phyloP scores from a whole-genome alignment of 2,888 invertebrate genomes.

The Rhorus exstirpatorius region DNA sequence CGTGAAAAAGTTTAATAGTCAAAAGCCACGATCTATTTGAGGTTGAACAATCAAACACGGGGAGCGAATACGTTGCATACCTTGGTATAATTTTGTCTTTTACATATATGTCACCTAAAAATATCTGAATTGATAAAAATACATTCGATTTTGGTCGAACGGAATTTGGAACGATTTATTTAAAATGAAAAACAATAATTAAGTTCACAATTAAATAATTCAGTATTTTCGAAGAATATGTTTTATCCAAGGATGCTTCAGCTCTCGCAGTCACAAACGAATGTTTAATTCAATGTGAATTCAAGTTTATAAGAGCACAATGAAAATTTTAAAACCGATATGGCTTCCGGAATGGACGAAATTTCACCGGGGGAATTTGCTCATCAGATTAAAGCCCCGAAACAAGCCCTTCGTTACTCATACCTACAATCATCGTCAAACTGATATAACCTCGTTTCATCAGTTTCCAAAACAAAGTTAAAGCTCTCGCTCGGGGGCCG shows the following conservation, averaged over 20 bases:
- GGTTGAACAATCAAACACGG: not conserved
- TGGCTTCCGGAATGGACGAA: not conserved
- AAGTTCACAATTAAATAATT: too few species aligned
- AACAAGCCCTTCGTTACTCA: not conserved
- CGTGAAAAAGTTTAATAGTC: conserved; percentile 6
- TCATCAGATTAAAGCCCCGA: not conserved
- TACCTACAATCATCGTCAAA: conserved; percentile 23
- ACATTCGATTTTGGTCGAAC: too few species aligned
- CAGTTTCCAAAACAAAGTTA: conserved; percentile 49
- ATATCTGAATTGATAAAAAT: too few species aligned
- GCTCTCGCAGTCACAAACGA: too few species aligned
- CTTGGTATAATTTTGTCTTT: not conserved
- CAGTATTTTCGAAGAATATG: too few species aligned
- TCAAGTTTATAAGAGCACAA: too few species aligned
- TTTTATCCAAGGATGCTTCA: too few species aligned
- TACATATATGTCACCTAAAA: not conserved
- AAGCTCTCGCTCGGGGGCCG: conserved; percentile 15
- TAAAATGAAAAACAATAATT: too few species aligned
- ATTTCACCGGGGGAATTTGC: not conserved
- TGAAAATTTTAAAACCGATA: not conserved
- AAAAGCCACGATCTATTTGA: conserved; percentile 27
- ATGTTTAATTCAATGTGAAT: not conserved
- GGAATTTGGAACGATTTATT: too few species aligned
- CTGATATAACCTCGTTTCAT: conserved; percentile 38
- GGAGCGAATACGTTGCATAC: not conserved